Base-by-base conservation (phyloP, 2,113 vertebrate species). In the Fulmarus glacialis region DNA sequence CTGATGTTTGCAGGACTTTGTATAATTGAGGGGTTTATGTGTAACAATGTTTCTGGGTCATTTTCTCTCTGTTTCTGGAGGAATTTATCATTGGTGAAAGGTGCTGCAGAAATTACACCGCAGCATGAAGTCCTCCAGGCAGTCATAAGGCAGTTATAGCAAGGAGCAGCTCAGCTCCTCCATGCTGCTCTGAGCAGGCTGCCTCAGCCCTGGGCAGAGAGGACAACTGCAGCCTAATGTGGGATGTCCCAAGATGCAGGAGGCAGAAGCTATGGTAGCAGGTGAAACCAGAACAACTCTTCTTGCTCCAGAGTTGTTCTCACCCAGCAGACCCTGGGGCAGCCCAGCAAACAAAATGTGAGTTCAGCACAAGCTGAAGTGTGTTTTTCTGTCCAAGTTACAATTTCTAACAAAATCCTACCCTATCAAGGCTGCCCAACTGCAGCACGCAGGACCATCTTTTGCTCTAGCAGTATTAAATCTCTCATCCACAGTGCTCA, bases 1-100 rank as follows among this genome's bases (percentile, higher is more conserved):
- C 91, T 96, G 97, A 97, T 95, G 81, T 78, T 95, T 96, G 77
- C 94, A 96, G 83, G 83, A 88, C 93, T 92, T 91, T 63, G 87
- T 64, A 59, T 95, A 95, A 94, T 43, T 66, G 94, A 95, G 75
- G 74, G 63, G 59, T 90, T 97, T 91, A 80, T 96, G 87, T 70
- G 59, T 63, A 92, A 82, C 2, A 14, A 56, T 22, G 67, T 91
- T 93, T 89, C 87, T 95, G 91, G 80, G 83, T 92, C 77, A 26
- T 73, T 97, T 96, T 96, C 74, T 73, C 53, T 89, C 79, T 72
- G 26, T 93, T 94, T 89, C 66, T 87, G 85, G 53, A 74, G 53
- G 73, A 62, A 89, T 92, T 95, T 82, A 34, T 92, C 66, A 29
- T 6, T 38, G 59, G 62, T 38, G 66, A 64, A 89, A 97, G 91